Evolutionary conservation across 2,888 invertebrate genomes (phyloP), one percentile per base, ranked within the genome.

Genomic region (Epinotia bilunana): DNA sequence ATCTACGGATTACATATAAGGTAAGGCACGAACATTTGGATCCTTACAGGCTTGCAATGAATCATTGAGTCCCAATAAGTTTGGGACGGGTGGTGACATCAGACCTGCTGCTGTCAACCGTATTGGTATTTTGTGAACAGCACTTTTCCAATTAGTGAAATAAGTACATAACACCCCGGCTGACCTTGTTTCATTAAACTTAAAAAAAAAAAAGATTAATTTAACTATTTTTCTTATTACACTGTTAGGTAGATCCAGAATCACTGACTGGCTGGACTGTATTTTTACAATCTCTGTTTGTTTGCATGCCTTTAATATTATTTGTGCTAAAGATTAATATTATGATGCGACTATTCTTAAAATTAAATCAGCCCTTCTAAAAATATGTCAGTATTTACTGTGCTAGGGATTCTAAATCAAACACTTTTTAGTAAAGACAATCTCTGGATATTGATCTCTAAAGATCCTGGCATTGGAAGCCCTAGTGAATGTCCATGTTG

Each of bases 11-110:
- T n/a, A 74, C 74, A 69, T 68, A 49, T 67, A 81, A 81, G 83
- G 82, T 80, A 79, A 79, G 73, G 58, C 39, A 71, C 60, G 28
- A 60, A 68, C 9, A 53, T 33, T 46, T 9, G 18, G 60, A 20
- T 72, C 74, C 43, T 57, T 65, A 63, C 3, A 28, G 20, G 65
- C 18, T 64, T 49, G 23, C 57, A 71, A 80, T 83, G 83, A 83
- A 78, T 83, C 83, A 83, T 77, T 75, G 18, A 33, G 58, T 46
- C 46, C 61, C 46, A 60, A 13, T 72, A 67, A 62, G 67, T 67
- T 67, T 67, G 72, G 43, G 68, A 61, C 43, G 46, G 65, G 60
- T 76, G 76, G 83, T 88, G 87, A 87, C 88, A 88, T 88, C 87
- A 87, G 84, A 81, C 64, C 11, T 53, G 64, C 60, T 71, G 20